Evolutionary conservation across 2,113 vertebrate species (phyloP).

Genomic region (Falco punctatus): DNA sequence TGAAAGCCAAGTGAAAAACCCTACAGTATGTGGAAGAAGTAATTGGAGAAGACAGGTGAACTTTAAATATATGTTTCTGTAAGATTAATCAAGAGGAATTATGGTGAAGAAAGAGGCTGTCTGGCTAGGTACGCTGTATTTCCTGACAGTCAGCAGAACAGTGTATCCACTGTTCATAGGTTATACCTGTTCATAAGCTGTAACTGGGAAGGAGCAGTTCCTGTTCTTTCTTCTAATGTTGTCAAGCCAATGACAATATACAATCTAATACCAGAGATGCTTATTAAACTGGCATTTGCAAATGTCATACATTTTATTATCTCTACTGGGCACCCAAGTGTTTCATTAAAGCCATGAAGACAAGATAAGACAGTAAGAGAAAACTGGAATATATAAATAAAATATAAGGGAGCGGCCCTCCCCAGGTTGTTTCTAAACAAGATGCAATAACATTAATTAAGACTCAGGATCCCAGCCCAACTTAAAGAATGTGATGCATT

Average conservation of each 20-base stretch:
- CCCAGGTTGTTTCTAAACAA: background rate
- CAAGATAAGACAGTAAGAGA: background rate
- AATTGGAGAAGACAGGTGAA: background rate
- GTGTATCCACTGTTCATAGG: background rate
- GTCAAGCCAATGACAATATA: background rate
- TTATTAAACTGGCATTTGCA: slow-evolving; percentile 47
- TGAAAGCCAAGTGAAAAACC: background rate
- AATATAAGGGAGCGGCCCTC: background rate
- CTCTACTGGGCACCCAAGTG: background rate
- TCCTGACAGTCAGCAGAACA: background rate
- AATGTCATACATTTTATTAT: slow-evolving; percentile 43
- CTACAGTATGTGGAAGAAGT: background rate
- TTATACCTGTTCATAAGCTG: background rate
- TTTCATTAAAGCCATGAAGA: background rate
- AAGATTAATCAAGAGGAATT: background rate
- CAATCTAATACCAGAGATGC: background rate
- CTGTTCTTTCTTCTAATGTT: slow-evolving; percentile 18
- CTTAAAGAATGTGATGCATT: background rate
- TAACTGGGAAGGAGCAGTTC: background rate
- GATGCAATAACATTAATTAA: background rate
- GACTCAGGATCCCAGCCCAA: background rate
- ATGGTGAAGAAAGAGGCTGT: background rate
- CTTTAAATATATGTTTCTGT: background rate
- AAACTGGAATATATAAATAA: background rate
- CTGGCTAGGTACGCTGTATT: background rate